Evolutionary conservation across 1,140 invertebrate species (phyloP), one percentile per base, ranked within the genome.

Genomic region (Probaryconus sp.): DNA sequence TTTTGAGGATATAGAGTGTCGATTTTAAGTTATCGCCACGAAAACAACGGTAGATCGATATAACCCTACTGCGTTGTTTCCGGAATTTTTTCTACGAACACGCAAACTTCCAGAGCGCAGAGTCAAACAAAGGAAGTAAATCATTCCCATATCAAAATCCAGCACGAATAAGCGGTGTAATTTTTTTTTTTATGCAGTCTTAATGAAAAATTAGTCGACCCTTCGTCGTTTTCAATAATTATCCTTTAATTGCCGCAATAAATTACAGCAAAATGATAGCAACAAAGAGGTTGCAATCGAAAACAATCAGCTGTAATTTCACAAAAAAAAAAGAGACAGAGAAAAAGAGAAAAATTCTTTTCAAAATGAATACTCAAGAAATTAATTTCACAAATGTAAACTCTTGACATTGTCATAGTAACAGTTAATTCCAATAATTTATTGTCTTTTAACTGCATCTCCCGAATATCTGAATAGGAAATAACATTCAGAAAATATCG

Each of bases 121-220:
- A 63, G 65, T 63, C 33, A 40, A 56, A 67, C 42, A 55, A 60
- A 55, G 70, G 48, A 56, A 53, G 60, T 72, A 72, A 73, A 73
- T 67, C 55, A 73, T 30, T 43, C 26, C 42, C 42, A 9, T 67
- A 73, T 73, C 70, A 63, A 56, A 63, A 37, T 10, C 50, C 31
- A 20, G 37, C 68, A 63, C 70, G 70, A 67, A 73, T 73, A 21
- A 14, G 42, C 26, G 31, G n/a, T 10, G 47, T 56, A 61, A 73
- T 67, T 30, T 45, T 28, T 50, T 42, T 33, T 37, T 65, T 53
- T 16, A 35, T 21, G 35, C 16, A 26, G 61, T 24, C 53, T 47
- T 67, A 67, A 67, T 73, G 56, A 73, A 73, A 67, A 67, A 73
- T 73, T 73, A 73, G 63, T 50, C 53, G 70, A 61, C 61, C 70